These are phyloP conservation scores for Bungarus multicinctus DNA, from an alignment of 2,113 vertebrate genomes.

Conservation along the genomic window DNA sequence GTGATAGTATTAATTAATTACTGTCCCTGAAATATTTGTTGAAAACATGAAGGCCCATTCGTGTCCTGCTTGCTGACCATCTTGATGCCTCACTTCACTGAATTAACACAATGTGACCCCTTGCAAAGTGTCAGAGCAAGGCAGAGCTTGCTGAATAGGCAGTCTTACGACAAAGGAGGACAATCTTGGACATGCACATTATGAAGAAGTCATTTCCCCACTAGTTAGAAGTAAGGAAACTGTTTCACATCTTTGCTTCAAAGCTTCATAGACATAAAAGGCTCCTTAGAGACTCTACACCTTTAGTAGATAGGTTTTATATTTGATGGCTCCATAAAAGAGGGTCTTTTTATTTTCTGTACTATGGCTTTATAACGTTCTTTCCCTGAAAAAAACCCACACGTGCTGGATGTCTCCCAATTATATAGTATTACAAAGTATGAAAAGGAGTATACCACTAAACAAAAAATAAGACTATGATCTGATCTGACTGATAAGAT, in stretches of 20 bases:
- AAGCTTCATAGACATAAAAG: neutral
- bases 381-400: rapidly evolving
- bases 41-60: neutral
- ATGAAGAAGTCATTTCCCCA: neutral
- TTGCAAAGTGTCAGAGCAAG: neutral
- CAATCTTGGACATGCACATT: neutral
- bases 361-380: neutral
- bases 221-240: neutral
- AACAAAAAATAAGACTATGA: neutral
- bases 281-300: neutral
- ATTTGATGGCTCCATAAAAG: neutral
- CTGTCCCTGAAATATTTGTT: neutral
- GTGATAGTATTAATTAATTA: neutral
- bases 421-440: neutral
- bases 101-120: neutral
- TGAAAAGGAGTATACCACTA: neutral
- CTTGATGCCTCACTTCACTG: neutral
- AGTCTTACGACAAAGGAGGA: neutral
- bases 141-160: neutral
- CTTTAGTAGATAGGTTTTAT: neutral
- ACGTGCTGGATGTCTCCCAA: neutral
- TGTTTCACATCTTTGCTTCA: neutral
- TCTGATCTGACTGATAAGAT: neutral
- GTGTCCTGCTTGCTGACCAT: neutral
- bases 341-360: neutral